A percentile compares a stretch with the other conserved stretches of the same genome.
These are phyloP conservation scores for Galaxias olidus DNA, from an alignment of 2,797 vertebrate genomes.

Conservation along the genomic window DNA sequence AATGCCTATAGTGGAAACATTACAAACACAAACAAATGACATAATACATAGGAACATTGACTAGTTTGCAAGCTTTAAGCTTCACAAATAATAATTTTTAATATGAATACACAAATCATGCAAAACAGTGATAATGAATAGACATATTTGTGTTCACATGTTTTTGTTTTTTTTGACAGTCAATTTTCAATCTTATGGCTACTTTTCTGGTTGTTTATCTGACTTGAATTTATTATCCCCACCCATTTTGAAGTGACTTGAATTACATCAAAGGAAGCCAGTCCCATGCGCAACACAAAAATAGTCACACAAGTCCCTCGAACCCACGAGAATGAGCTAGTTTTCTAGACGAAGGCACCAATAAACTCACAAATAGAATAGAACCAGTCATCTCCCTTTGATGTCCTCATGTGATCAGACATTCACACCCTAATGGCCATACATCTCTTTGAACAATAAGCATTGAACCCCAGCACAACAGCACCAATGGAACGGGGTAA, in stretches of 20 bases:
- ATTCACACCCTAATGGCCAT: conserved; percentile 66
- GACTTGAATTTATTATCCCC: background rate
- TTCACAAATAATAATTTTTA: no score
- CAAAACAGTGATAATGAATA: conserved; percentile 1
- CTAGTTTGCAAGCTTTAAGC: no score
- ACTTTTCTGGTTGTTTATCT: background rate
- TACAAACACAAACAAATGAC: no score
- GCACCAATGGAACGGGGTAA: conserved; percentile 48
- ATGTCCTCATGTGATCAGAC: conserved; percentile 65
- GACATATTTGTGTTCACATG: background rate
- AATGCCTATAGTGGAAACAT: no score
- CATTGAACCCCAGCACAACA: conserved; percentile 56
- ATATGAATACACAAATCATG: background rate
- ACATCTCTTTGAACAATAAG: conserved; percentile 67
- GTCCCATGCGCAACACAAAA: conserved; percentile 13
- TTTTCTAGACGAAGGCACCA: conserved; percentile 47
- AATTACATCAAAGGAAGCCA: conserved; percentile 21
- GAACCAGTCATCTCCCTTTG: conserved; percentile 56
- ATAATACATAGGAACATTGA: no score
- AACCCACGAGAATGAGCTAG: conserved; percentile 32
- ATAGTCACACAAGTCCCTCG: conserved; percentile 24
- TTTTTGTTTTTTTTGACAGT: background rate
- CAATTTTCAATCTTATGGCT: background rate
- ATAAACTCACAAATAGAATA: conserved; percentile 41
- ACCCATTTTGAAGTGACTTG: conserved; percentile 1